A percentile compares a stretch with the other conserved stretches of the same genome.
Evolutionary conservation across 2,888 invertebrate species (phyloP).

Genomic region (Acrocyrtus sp.): DNA sequence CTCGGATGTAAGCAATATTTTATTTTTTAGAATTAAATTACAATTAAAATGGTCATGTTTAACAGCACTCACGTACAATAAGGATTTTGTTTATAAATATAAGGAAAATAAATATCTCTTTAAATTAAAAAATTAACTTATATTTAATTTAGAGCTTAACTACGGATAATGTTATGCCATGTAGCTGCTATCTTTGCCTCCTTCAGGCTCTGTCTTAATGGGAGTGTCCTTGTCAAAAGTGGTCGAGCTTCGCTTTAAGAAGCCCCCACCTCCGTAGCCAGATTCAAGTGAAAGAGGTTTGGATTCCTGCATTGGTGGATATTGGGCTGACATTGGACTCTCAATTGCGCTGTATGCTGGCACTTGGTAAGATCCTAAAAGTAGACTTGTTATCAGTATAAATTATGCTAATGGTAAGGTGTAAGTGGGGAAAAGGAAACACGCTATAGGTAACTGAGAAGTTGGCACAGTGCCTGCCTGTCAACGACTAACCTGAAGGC

Average conservation of each 20-base stretch:
- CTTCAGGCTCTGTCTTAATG: not conserved
- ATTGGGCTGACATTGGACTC: conserved; percentile 11
- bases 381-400: no score
- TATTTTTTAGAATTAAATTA: no score
- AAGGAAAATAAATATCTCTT: conserved; percentile 6
- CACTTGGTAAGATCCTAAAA: conserved; percentile 27
- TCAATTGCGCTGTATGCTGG: conserved; percentile 22
- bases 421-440: no score
- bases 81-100: conserved; percentile 7
- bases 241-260: conserved; percentile 20
- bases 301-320: not conserved
- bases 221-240: not conserved
- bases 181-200: conserved; percentile 2
- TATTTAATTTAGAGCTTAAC: not conserved
- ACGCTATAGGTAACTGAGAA: no score
- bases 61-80: not conserved
- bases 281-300: not conserved
- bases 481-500: conserved; percentile 33
- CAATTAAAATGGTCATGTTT: not conserved
- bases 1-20: no score
- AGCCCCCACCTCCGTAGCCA: conserved; percentile 20
- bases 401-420: no score
- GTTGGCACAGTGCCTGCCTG: no score
- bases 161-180: not conserved
- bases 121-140: not conserved